A percentile compares a stretch with the other conserved stretches of the same genome.
Evolutionary conservation across 2,797 vertebrate species (phyloP).

Genomic region (Zalophus californianus): DNA sequence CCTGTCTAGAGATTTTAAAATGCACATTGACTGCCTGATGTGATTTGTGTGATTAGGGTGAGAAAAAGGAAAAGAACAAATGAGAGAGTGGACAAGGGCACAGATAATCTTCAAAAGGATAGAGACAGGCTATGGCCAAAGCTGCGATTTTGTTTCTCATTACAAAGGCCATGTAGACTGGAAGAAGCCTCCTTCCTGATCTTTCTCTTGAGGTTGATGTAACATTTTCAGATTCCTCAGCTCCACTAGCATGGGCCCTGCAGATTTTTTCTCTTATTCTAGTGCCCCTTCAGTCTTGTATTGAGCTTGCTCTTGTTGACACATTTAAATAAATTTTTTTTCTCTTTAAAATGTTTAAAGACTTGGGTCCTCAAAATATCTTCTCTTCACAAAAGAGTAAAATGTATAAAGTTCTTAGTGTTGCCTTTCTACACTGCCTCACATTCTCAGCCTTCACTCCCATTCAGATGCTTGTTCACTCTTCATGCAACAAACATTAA

Average conservation of each 20-base stretch:
- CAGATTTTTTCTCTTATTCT: neutral
- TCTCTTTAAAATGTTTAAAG: neutral
- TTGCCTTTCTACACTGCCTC: neutral
- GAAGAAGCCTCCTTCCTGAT: neutral
- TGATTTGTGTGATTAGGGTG: neutral
- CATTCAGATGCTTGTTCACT: neutral
- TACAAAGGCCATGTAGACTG: neutral
- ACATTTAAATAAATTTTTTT: neutral
- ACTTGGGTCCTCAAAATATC: neutral
- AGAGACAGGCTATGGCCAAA: neutral
- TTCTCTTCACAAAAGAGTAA: slow-evolving; percentile 7
- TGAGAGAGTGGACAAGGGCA: neutral
- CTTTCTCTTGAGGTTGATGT: neutral
- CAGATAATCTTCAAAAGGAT: neutral
- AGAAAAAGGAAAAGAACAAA: neutral
- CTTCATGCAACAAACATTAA: neutral
- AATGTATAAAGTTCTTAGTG: neutral
- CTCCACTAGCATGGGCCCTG: neutral
- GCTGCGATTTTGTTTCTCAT: neutral
- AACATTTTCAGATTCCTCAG: neutral
- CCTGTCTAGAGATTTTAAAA: neutral
- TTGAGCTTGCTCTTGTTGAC: neutral
- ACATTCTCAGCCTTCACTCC: neutral
- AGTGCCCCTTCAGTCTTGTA: neutral
- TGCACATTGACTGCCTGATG: neutral